Percentiles rank a stretch among this genome's conserved stretches.
phyloP scores from a whole-genome alignment of 2,888 invertebrate genomes.

The Cheiracanthium punctorium region DNA sequence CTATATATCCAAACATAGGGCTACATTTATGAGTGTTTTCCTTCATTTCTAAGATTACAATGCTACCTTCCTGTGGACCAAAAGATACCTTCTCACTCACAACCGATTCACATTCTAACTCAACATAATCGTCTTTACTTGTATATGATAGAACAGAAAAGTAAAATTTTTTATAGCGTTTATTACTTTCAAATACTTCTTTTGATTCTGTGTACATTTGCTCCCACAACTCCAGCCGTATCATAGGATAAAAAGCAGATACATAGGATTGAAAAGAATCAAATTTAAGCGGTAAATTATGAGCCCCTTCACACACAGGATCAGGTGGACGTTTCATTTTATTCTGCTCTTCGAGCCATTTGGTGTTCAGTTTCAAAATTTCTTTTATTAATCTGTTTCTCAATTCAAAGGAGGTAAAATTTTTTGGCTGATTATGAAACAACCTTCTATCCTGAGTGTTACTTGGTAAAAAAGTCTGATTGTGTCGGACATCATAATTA shows the following conservation, averaged over 20 bases:
- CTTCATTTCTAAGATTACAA: slow-evolving; percentile 38
- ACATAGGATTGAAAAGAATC: slow-evolving; percentile 33
- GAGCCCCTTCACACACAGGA: background rate
- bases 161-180: slow-evolving; percentile 15
- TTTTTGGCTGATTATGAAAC: too few species aligned
- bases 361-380: slow-evolving; percentile 68
- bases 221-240: slow-evolving; percentile 62
- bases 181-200: background rate
- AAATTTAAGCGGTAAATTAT: slow-evolving; percentile 19
- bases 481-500: too few species aligned
- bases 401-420: background rate
- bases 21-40: background rate
- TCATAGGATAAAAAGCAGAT: slow-evolving; percentile 32
- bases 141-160: slow-evolving; percentile 1
- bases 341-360: slow-evolving; percentile 70
- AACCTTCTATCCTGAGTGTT: too few species aligned
- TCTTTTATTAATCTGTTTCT: slow-evolving; percentile 34
- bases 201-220: slow-evolving; percentile 30
- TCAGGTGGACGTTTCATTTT: slow-evolving; percentile 28
- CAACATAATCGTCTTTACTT: background rate
- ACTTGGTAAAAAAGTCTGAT: too few species aligned
- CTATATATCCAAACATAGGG: slow-evolving; percentile 52
- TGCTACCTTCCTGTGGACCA: slow-evolving; percentile 23
- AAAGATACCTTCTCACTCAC: slow-evolving; percentile 22
- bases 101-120: slow-evolving; percentile 27